A percentile compares a stretch with the other conserved stretches of the same genome.
Evolutionary conservation across 2,113 vertebrate species (phyloP).

Genomic region (Pterocles orientalis): DNA sequence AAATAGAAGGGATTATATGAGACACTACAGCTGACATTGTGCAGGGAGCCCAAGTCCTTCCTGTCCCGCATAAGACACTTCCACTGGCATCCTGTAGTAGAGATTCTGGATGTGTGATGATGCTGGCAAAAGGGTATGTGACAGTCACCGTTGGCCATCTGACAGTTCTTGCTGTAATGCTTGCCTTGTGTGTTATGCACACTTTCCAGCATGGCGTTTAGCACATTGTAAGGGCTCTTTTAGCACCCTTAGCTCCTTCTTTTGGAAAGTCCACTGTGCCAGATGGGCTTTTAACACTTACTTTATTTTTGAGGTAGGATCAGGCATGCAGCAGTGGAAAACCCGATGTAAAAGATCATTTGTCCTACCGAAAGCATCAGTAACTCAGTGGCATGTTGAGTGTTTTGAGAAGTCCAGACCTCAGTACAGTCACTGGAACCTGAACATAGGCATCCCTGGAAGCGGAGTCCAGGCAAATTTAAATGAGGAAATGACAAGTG

Average conservation of each 20-base stretch:
- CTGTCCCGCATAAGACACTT: neutral
- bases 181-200: neutral
- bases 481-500: neutral
- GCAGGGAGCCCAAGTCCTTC: neutral
- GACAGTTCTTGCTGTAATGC: neutral
- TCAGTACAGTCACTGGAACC: neutral
- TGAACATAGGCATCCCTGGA: neutral
- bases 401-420: neutral
- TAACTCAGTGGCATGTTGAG: neutral
- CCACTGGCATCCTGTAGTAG: neutral
- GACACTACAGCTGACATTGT: neutral
- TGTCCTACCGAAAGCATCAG: neutral
- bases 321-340: neutral
- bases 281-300: neutral
- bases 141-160: neutral
- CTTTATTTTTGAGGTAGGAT: neutral
- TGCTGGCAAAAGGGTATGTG: neutral
- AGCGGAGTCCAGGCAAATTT: neutral
- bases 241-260: neutral
- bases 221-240: neutral
- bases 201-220: slow-evolving; percentile 13
- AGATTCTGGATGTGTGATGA: neutral
- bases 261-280: neutral
- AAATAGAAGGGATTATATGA: neutral
- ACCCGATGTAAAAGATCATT: neutral